Percentiles rank a stretch among this genome's conserved stretches.
These are phyloP conservation scores for Drepanosiphum platanoidis DNA, from an alignment of 2,888 invertebrate species.

Conservation along the genomic window DNA sequence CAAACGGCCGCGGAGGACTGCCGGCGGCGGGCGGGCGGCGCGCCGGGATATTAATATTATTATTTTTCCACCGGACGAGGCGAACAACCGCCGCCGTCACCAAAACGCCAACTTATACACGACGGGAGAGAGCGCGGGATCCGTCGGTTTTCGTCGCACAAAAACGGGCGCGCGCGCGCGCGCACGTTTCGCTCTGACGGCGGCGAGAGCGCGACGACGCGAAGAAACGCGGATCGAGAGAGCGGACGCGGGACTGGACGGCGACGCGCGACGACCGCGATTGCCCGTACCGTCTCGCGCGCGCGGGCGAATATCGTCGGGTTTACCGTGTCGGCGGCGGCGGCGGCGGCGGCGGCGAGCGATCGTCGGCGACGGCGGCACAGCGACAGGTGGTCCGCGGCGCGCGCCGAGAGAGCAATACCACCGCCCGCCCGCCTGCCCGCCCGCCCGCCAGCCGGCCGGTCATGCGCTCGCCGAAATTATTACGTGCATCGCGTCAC, in stretches of 20 bases:
- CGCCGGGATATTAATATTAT: too few relatives aligned
- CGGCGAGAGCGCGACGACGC: background rate
- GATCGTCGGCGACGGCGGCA: constrained; percentile 58
- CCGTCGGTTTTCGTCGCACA: too few relatives aligned
- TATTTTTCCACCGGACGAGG: too few relatives aligned
- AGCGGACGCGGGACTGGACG: background rate
- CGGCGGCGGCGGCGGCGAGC: constrained; percentile 48
- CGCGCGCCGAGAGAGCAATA: constrained; percentile 63
- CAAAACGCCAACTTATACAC: too few relatives aligned
- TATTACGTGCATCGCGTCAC: constrained; percentile 64
- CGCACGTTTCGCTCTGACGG: background rate
- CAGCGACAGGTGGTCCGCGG: constrained; percentile 61
- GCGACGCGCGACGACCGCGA: constrained; percentile 40
- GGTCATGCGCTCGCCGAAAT: constrained; percentile 63
- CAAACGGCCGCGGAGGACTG: background rate
- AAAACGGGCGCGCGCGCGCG: too few relatives aligned
- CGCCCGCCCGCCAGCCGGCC: too few relatives aligned
- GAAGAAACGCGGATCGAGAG: too few relatives aligned
- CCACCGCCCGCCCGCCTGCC: too few relatives aligned
- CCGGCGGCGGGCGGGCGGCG: too few relatives aligned
- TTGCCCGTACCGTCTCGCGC: constrained; percentile 16
- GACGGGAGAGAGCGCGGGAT: too few relatives aligned
- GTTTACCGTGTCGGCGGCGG: constrained; percentile 46
- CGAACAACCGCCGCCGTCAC: too few relatives aligned
- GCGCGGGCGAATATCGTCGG: constrained; percentile 37